Base-by-base conservation (phyloP, 1,140 invertebrate genomes). In the Adelges cooleyi region DNA sequence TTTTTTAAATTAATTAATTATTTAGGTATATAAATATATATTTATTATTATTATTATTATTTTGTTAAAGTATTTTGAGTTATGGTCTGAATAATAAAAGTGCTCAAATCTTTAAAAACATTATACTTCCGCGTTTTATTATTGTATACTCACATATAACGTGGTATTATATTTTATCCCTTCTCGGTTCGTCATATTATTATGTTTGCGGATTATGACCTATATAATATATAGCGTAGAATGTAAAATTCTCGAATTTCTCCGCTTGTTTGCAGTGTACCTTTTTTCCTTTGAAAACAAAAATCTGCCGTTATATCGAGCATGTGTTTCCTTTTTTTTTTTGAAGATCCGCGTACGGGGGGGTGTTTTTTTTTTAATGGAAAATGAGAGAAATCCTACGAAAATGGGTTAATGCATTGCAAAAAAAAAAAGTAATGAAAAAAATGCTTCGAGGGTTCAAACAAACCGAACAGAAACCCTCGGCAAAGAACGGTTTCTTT, bases 331-430 rank as follows among this genome's bases (percentile, higher is more conserved):
- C 40, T 42, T 62, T 62, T 62, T 44, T 40, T 42, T 62, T 62
- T 62, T 44, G 56, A 62, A 48, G 42, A 33, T 42, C 20, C 25
- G 11, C 8, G 42, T 33, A 33, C 29, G 29, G 29, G 29, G 11
- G 5, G 5, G 11, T 62, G 29, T n/a, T 62, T 62, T 59, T 46
- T 27, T 59, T 59, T 40, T 62, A 62, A 62, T 62, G 56, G 56
- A 62, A 62, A 62, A n/a, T 15, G 2, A 62, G 25, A 48, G 56
- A 62, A 62, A 62, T 62, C 56, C 42, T 23, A 59, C 53, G 44
- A 62, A 62, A 62, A 62, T 62, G 56, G 56, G 56, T 62, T 62
- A 62, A 62, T 62, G 56, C 56, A 42, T 62, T 46, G 56, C 56
- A 18, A 48, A 48, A 59, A 56, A 54, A 54, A 22, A 38, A 54